A percentile compares a stretch with the other conserved stretches of the same genome.
phyloP scores from a whole-genome alignment of 2,888 invertebrate genomes.

The Anagyrus pseudococci region DNA sequence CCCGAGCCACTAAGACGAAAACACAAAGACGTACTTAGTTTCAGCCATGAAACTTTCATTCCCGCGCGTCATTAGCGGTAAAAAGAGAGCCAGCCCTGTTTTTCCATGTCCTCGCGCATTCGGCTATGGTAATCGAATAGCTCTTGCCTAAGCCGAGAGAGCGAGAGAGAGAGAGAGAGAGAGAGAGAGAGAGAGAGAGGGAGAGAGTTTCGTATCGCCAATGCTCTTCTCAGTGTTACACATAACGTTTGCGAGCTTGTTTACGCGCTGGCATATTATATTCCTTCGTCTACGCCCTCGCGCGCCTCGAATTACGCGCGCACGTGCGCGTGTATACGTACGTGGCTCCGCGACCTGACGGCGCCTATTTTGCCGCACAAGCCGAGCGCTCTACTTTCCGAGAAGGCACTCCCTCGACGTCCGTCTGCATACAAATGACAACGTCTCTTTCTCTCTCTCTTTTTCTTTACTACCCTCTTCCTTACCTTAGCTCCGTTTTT shows the following conservation, averaged over 20 bases:
- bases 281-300: constrained; percentile 19
- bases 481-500: neutral
- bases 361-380: neutral
- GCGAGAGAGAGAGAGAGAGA: too few species aligned
- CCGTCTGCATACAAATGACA: constrained; percentile 21
- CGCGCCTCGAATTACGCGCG: constrained; percentile 8
- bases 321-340: neutral
- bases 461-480: neutral
- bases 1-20: too few species aligned
- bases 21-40: too few species aligned
- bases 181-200: too few species aligned
- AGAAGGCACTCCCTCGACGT: neutral
- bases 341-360: neutral
- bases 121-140: too few species aligned
- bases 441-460: neutral
- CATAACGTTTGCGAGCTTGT: constrained; percentile 43
- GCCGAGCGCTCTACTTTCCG: constrained; percentile 3
- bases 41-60: too few species aligned
- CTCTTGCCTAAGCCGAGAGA: too few species aligned
- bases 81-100: too few species aligned
- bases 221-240: too few species aligned
- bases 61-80: too few species aligned
- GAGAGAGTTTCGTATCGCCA: too few species aligned
- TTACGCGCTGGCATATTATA: constrained; percentile 46
- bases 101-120: too few species aligned